Percentiles rank a stretch among this genome's conserved stretches.
Evolutionary conservation across 2,113 vertebrate genomes (phyloP).

Genomic region (Tragelaphus imberbis): DNA sequence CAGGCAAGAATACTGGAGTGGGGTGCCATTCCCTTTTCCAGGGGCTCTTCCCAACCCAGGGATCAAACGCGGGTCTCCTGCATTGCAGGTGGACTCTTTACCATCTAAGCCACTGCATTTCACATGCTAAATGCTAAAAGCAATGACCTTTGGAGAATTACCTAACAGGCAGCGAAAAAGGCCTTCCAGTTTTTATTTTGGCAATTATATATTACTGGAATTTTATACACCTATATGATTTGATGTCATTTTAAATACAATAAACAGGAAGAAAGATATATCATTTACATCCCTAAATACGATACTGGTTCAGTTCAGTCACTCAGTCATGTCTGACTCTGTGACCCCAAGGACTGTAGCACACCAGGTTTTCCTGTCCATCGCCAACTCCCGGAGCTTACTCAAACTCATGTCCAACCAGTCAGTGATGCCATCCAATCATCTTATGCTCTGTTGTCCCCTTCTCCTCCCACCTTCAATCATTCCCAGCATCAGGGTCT

Average conservation of each 20-base stretch:
- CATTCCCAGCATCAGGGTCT: neutral
- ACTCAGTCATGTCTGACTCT: neutral
- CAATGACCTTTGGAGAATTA: neutral
- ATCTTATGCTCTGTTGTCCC: neutral
- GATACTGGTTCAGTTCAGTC: neutral
- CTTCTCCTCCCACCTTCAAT: neutral
- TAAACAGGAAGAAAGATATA: neutral
- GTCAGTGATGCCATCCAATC: neutral
- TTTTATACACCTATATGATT: neutral
- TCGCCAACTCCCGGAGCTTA: neutral
- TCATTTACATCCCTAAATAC: neutral
- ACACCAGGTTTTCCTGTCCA: neutral
- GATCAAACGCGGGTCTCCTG: neutral
- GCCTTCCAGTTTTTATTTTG: neutral
- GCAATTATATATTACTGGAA: neutral
- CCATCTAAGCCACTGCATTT: neutral
- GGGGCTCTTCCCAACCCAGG: neutral
- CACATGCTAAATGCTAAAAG: neutral
- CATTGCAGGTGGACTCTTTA: neutral
- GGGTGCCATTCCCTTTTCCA: neutral
- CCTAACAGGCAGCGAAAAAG: neutral
- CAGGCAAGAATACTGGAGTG: neutral
- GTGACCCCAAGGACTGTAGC: neutral
- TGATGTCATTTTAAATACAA: slow-evolving; percentile 7
- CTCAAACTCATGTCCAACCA: neutral